phyloP scores from a whole-genome alignment of 2,797 vertebrate genomes.

The Okamejei kenojei region DNA sequence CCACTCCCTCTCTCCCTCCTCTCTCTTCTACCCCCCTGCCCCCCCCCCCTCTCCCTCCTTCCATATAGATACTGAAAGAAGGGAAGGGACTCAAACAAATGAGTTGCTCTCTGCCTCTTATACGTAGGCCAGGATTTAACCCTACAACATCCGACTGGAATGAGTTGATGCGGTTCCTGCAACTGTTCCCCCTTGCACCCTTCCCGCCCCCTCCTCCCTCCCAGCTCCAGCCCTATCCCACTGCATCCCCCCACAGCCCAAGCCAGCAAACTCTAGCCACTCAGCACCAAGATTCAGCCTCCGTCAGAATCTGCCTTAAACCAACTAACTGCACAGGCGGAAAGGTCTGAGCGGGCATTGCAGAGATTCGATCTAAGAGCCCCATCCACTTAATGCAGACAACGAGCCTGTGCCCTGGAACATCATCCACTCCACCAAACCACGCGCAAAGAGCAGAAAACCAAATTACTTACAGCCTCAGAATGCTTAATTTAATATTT shows the following conservation, averaged over 20 bases:
- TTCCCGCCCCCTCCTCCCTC: neutral
- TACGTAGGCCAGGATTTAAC: neutral
- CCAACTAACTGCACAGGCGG: slow-evolving; percentile 28
- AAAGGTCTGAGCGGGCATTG: neutral
- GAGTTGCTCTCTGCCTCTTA: neutral
- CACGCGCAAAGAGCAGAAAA: slow-evolving; percentile 92
- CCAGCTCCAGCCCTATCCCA: neutral
- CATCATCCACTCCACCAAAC: slow-evolving; percentile 67
- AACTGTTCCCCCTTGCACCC: neutral
- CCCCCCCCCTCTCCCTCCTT: too few relatives aligned
- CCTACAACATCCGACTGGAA: neutral
- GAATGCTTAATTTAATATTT: slow-evolving; percentile 98
- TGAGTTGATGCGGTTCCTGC: neutral
- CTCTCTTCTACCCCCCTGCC: too few relatives aligned
- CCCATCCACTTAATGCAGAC: slow-evolving; percentile 42
- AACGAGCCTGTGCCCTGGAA: slow-evolving; percentile 46
- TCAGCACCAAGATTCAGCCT: neutral
- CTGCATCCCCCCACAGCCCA: neutral
- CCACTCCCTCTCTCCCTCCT: too few relatives aligned
- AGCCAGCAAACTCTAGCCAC: neutral
- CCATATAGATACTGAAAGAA: neutral
- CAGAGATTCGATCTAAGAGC: slow-evolving; percentile 3
- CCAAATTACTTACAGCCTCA: slow-evolving; percentile 94
- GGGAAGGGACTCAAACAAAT: neutral
- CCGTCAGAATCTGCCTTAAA: slow-evolving; percentile 22